Conservation (phyloP, 2,113 vertebrate genomes). For the Pseudolaguvia tuberculata region DNA sequence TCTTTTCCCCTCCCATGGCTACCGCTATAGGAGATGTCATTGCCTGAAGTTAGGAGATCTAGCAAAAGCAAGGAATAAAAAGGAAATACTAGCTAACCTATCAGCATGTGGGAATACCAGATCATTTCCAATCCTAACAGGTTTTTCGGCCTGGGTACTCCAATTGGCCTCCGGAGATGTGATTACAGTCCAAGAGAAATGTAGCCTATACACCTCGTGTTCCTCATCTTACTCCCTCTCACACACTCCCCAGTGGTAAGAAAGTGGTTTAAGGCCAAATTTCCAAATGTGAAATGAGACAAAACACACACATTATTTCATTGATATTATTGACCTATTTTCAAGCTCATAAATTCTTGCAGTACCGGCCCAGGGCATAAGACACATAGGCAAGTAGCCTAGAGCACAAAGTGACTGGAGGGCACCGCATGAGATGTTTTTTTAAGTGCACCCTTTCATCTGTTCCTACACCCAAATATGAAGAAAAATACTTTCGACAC, state of each 20-base stretch:
- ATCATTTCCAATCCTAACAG: constrained; percentile 63
- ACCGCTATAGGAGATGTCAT: constrained; percentile 33
- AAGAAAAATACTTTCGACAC: too few species aligned
- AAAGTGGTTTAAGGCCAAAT: constrained; percentile 60
- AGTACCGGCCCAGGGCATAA: too few species aligned
- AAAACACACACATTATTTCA: constrained; percentile 67
- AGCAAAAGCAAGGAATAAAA: constrained; percentile 23
- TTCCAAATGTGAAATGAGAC: constrained; percentile 62
- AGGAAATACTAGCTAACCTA: constrained; percentile 57
- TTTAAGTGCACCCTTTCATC: too few species aligned
- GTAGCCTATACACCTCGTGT: constrained; percentile 49
- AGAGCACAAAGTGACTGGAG: too few species aligned
- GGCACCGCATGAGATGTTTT: too few species aligned
- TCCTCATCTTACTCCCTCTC: background rate
- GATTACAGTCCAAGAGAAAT: constrained; percentile 55
- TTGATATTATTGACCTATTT: constrained; percentile 65
- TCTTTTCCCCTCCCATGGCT: constrained; percentile 23
- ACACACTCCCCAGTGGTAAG: constrained; percentile 44
- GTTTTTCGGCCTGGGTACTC: constrained; percentile 60
- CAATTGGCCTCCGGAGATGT: constrained; percentile 56
- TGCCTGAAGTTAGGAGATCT: constrained; percentile 31
- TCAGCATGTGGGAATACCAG: constrained; percentile 60
- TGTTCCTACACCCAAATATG: too few species aligned
- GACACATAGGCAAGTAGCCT: too few species aligned
- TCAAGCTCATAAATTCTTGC: constrained; percentile 56